Evolutionary conservation across 2,888 invertebrate genomes (phyloP).

Genomic region (Cerceris rybyensis): DNA sequence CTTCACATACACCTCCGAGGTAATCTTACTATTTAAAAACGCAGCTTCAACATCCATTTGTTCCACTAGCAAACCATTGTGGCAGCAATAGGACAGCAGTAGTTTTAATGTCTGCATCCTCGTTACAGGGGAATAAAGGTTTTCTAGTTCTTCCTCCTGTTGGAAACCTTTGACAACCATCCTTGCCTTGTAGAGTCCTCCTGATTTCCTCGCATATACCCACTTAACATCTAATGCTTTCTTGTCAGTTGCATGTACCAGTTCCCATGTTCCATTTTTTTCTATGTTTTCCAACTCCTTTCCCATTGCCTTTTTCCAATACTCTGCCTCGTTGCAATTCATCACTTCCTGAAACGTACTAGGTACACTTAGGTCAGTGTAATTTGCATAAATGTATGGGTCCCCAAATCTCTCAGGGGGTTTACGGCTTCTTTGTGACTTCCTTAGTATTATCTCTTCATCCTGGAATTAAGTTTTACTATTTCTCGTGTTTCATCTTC

Average conservation of each 20-base stretch:
- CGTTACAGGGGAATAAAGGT: conserved; percentile 24
- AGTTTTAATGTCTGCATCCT: conserved; percentile 26
- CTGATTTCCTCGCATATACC: conserved; percentile 26
- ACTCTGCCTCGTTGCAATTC: conserved; percentile 6
- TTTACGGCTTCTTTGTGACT: too few relatives aligned
- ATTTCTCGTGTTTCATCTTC: too few relatives aligned
- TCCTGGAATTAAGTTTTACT: too few relatives aligned
- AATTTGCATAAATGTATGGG: too few relatives aligned
- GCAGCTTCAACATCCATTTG: conserved; percentile 3
- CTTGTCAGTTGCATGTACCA: conserved; percentile 19
- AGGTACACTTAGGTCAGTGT: too few relatives aligned
- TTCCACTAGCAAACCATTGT: conserved; percentile 12
- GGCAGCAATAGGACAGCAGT: conserved; percentile 15
- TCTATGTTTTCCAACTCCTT: conserved; percentile 21
- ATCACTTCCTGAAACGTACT: conserved; percentile 22
- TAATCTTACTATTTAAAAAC: conserved; percentile 5
- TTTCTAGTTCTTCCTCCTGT: conserved; percentile 25
- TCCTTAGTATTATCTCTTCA: too few relatives aligned
- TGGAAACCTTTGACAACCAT: conserved; percentile 36
- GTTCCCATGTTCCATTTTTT: conserved; percentile 31
- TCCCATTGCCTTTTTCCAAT: conserved; percentile 41
- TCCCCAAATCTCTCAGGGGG: too few relatives aligned
- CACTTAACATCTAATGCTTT: conserved; percentile 35
- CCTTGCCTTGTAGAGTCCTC: conserved; percentile 25
- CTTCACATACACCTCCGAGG: background rate